Evolutionary conservation across 1,140 invertebrate genomes (phyloP).

Genomic region (Eubasilissa regina): DNA sequence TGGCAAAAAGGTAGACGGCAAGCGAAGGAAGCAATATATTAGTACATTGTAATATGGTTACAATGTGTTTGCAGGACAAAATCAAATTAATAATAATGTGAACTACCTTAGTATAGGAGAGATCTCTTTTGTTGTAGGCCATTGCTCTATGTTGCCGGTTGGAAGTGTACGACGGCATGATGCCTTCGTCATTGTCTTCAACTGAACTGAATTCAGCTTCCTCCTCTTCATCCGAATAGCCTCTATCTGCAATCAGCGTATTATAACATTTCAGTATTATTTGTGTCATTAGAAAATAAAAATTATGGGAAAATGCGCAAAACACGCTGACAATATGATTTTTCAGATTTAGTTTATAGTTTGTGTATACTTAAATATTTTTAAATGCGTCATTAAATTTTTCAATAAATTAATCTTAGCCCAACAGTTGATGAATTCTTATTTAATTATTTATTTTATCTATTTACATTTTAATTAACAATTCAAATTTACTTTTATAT

Average conservation of each 20-base stretch:
- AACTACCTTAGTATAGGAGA: conserved; percentile 72
- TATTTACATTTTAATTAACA: too few relatives aligned
- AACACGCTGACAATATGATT: neutral
- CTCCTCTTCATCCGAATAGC: conserved; percentile 79
- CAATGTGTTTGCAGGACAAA: neutral
- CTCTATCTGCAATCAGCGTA: conserved; percentile 71
- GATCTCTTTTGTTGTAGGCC: conserved; percentile 71
- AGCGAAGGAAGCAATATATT: too few relatives aligned
- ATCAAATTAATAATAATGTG: neutral
- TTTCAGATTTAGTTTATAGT: too few relatives aligned
- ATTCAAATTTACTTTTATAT: too few relatives aligned
- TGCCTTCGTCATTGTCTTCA: conserved; percentile 77
- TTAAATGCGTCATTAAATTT: too few relatives aligned
- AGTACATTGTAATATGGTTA: too few relatives aligned
- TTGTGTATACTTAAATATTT: too few relatives aligned
- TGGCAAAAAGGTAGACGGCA: too few relatives aligned
- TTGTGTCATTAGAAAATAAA: neutral
- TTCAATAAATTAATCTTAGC: too few relatives aligned
- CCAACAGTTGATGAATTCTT: too few relatives aligned
- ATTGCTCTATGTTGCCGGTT: conserved; percentile 66
- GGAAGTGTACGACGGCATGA: conserved; percentile 66
- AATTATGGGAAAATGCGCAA: neutral
- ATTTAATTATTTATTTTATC: too few relatives aligned
- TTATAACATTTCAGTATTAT: neutral
- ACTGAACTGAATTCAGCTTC: conserved; percentile 80